Base-by-base conservation (phyloP, 1,140 invertebrate genomes). In the Whitmania pigra region DNA sequence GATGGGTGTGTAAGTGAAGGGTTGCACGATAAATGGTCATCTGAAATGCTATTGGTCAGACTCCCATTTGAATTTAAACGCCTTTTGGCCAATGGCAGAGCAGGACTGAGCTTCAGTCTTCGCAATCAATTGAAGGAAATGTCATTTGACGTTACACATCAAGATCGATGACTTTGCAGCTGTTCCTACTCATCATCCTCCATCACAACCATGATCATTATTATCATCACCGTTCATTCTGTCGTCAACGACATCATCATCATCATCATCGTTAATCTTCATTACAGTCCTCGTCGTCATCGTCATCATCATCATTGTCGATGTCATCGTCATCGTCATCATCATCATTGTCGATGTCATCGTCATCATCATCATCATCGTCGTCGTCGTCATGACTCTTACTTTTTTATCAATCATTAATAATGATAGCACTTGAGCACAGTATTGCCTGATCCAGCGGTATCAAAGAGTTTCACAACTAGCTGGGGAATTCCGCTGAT, bases 251-350 rank as follows among this genome's bases (percentile, higher is more conserved):
- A 4, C 54, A n/a, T 57, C 54, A 57, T 57, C 54, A 57, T 57
- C 54, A 57, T 57, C 54, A 57, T 57, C 54, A 57, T 57, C 54
- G 25, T 57, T n/a, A n/a, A n/a, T n/a, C n/a, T n/a, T n/a, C n/a
- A n/a, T n/a, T n/a, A n/a, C n/a, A n/a, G n/a, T n/a, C n/a, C n/a
- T n/a, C 55, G 5, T 17, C 40, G 40, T 6, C 57, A 63, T 63
- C 57, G 15, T n/a, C 57, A 31, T 18, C 57, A 63, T 63, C 57
- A 63, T 63, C 57, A 63, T 63, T 13, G 22, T 63, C 54, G 9
- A 4, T 9, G 9, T 57, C 54, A 25, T 57, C 54, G 9, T 57
- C 54, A 57, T 57, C 25, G 5, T 4, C 54, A n/a, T 25, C 54
- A 57, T 57, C 54, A 57, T 57, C 25, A 20, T n/a, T 9, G 5